phyloP scores from a whole-genome alignment of 2,113 vertebrate species.

The Nycticorax nycticorax region DNA sequence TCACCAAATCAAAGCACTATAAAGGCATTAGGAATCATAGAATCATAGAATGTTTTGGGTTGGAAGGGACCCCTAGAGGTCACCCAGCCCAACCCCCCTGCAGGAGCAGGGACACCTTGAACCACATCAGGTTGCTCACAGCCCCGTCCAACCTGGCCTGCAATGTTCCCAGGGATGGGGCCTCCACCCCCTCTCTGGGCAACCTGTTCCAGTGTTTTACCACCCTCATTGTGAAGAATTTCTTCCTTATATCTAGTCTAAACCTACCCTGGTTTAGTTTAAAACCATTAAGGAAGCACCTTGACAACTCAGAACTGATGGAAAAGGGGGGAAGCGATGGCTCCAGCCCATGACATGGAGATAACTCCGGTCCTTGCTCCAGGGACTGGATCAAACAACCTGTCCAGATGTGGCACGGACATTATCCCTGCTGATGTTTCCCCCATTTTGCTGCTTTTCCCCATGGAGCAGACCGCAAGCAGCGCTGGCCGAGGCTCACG shows the following conservation, averaged over 20 bases:
- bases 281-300: not conserved
- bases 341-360: not conserved
- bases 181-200: too few relatives aligned
- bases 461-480: not conserved
- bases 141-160: too few relatives aligned
- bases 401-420: not conserved
- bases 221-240: too few relatives aligned
- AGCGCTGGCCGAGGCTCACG: not conserved
- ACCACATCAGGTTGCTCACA: too few relatives aligned
- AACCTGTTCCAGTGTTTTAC: too few relatives aligned
- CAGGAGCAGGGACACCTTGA: too few relatives aligned
- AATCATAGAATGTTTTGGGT: too few relatives aligned
- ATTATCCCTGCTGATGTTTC: accelerated
- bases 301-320: not conserved
- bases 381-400: not conserved
- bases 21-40: not conserved
- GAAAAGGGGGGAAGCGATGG: not conserved
- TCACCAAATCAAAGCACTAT: not conserved
- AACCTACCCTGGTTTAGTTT: too few relatives aligned
- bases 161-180: too few relatives aligned
- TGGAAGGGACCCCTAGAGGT: too few relatives aligned
- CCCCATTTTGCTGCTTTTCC: not conserved
- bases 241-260: too few relatives aligned
- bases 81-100: too few relatives aligned
- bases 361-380: not conserved